phyloP scores from a whole-genome alignment of 2,888 invertebrate species.

The Metopia argyrocephala region DNA sequence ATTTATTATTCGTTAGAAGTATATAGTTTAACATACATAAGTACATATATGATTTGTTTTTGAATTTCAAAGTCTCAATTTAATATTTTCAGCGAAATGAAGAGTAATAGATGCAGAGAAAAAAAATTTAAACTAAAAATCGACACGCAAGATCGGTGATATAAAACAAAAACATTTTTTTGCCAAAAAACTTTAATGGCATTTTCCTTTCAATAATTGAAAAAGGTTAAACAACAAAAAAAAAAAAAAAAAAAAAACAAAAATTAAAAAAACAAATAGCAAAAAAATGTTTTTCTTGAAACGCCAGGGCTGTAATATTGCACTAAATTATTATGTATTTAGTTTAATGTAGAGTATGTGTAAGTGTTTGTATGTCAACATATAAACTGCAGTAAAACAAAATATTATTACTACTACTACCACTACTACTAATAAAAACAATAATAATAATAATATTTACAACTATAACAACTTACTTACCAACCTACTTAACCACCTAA shows the following conservation, averaged over 20 bases:
- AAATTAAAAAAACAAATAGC: slow-evolving; percentile 70
- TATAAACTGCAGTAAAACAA: slow-evolving; percentile 45
- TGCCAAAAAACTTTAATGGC: slow-evolving; percentile 65
- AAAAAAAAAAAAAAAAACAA: slow-evolving; percentile 74
- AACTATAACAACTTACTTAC: slow-evolving; percentile 34
- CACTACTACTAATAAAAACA: too few species aligned
- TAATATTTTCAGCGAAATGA: slow-evolving; percentile 49
- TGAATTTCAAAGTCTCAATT: slow-evolving; percentile 40
- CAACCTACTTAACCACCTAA: slow-evolving; percentile 46
- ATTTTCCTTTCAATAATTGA: slow-evolving; percentile 20
- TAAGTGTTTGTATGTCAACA: slow-evolving; percentile 63
- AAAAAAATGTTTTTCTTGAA: slow-evolving; percentile 74
- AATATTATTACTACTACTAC: slow-evolving; percentile 61
- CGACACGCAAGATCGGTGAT: slow-evolving; percentile 77
- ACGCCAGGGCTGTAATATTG: slow-evolving; percentile 77
- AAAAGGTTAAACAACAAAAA: slow-evolving; percentile 49
- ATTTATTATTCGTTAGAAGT: too few species aligned
- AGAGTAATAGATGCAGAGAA: slow-evolving; percentile 36
- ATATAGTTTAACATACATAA: too few species aligned
- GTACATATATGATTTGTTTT: too few species aligned
- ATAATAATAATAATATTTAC: too few species aligned
- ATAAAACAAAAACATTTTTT: slow-evolving; percentile 72
- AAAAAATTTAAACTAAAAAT: slow-evolving; percentile 71
- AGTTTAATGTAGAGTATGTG: slow-evolving; percentile 68
- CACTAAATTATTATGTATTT: slow-evolving; percentile 70